Percentiles rank a stretch among this genome's conserved stretches.
These are phyloP conservation scores for Drosophila siamana DNA, from an alignment of 2,888 invertebrate genomes.

Conservation along the genomic window DNA sequence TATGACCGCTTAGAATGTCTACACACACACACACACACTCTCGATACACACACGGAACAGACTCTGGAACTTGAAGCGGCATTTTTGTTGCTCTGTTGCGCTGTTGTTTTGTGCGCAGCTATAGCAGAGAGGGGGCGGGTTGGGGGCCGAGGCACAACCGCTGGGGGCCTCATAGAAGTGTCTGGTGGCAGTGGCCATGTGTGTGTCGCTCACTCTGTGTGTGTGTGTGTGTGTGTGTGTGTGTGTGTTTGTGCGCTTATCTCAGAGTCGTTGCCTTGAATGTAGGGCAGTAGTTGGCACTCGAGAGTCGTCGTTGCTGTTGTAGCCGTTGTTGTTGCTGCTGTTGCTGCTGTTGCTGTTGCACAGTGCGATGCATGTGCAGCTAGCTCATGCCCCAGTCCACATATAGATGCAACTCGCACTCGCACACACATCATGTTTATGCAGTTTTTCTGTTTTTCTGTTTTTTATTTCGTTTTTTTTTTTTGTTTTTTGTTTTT, in stretches of 20 bases:
- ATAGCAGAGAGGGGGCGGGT: not conserved
- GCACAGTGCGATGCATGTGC: constrained; percentile 59
- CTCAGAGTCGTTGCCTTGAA: constrained; percentile 80
- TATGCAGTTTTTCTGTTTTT: constrained; percentile 16
- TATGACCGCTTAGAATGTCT: constrained; percentile 81
- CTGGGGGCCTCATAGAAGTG: constrained; percentile 66
- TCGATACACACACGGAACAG: constrained; percentile 56
- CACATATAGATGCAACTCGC: constrained; percentile 50
- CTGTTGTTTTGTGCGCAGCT: constrained; percentile 24
- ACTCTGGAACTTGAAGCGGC: constrained; percentile 75
- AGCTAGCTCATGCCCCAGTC: constrained; percentile 56
- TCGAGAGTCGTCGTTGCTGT: constrained; percentile 65
- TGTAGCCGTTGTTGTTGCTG: constrained; percentile 46
- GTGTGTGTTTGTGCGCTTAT: constrained; percentile 65
- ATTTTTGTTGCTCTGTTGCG: constrained; percentile 56
- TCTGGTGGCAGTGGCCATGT: constrained; percentile 69
- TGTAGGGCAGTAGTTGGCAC: constrained; percentile 80
- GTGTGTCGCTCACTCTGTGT: constrained; percentile 19
- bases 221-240: constrained; percentile 20
- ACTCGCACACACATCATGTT: constrained; percentile 5
- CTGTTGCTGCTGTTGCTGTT: constrained; percentile 48
- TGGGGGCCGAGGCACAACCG: not conserved
- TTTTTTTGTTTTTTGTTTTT: constrained; percentile 23
- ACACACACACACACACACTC: constrained; percentile 47
- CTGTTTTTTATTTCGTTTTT: constrained; percentile 32